Conservation (phyloP, 2,113 vertebrate species). For the Protobothrops flavoviridis region DNA sequence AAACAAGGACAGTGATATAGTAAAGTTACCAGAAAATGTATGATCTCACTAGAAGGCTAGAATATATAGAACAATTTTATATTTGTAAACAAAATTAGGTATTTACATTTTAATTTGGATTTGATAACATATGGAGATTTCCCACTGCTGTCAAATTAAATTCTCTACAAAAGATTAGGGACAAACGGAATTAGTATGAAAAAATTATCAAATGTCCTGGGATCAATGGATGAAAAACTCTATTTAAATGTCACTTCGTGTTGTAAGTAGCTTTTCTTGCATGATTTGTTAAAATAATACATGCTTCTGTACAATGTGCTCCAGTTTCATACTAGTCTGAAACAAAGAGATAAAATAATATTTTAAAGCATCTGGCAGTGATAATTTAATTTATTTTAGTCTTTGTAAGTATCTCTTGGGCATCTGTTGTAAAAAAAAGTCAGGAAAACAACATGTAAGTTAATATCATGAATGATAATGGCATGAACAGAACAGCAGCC, state of each 20-base stretch:
- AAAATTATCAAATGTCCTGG: conserved; percentile 48
- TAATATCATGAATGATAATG: conserved; percentile 51
- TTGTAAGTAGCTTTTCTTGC: conserved; percentile 62
- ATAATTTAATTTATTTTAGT: conserved; percentile 49
- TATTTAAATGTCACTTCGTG: conserved; percentile 44
- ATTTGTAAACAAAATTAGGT: conserved; percentile 14
- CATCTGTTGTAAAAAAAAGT: conserved; percentile 42
- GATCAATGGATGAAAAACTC: conserved; percentile 57
- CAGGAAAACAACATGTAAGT: conserved; percentile 37
- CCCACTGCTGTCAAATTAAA: conserved; percentile 36
- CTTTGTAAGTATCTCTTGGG: conserved; percentile 35
- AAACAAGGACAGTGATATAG: neutral
- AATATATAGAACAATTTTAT: neutral
- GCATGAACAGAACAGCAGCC: conserved; percentile 37
- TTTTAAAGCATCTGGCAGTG: conserved; percentile 57
- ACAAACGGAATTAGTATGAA: conserved; percentile 51
- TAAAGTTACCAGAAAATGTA: neutral
- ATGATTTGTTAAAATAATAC: conserved; percentile 64
- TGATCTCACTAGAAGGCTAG: neutral
- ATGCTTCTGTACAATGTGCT: conserved; percentile 48
- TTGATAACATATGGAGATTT: neutral
- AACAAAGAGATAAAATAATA: conserved; percentile 54
- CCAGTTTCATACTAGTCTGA: conserved; percentile 61
- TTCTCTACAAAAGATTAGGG: conserved; percentile 25
- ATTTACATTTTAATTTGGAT: conserved; percentile 2